A percentile compares a stretch with the other conserved stretches of the same genome.
These are phyloP conservation scores for Glossosoma conforme DNA, from an alignment of 1,140 invertebrate species.

Conservation along the genomic window DNA sequence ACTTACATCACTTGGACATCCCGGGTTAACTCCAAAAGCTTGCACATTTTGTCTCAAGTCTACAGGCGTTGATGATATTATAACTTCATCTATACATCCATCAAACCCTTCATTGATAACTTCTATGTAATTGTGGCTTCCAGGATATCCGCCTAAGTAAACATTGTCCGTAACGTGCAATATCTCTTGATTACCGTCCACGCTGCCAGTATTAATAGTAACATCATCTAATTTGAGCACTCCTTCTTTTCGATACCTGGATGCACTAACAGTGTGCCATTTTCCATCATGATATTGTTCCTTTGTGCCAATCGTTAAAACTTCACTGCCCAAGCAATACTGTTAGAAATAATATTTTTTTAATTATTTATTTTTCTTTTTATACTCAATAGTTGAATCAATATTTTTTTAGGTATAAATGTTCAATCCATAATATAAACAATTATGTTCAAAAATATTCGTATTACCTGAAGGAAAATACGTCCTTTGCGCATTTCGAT, in stretches of 20 bases:
- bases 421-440: neutral
- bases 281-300: slow-evolving; percentile 74
- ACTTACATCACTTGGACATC: slow-evolving; percentile 76
- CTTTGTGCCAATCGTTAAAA: slow-evolving; percentile 51
- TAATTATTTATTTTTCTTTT: neutral
- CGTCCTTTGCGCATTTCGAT: slow-evolving; percentile 76
- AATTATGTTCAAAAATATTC: neutral
- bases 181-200: slow-evolving; percentile 37
- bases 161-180: slow-evolving; percentile 62
- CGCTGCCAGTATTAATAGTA: slow-evolving; percentile 39
- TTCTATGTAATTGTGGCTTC: slow-evolving; percentile 57
- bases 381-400: too few species aligned
- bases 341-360: slow-evolving; percentile 37
- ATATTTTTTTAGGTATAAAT: neutral
- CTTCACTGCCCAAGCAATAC: slow-evolving; percentile 63
- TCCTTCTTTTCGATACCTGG: slow-evolving; percentile 60
- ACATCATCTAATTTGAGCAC: slow-evolving; percentile 66
- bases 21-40: slow-evolving; percentile 73
- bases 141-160: slow-evolving; percentile 85
- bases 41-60: slow-evolving; percentile 75
- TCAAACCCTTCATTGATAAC: slow-evolving; percentile 78
- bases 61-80: slow-evolving; percentile 66
- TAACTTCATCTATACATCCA: slow-evolving; percentile 86
- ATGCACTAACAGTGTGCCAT: slow-evolving; percentile 75
- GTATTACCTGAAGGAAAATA: slow-evolving; percentile 60